Percentiles rank a stretch among this genome's conserved stretches.
These are phyloP conservation scores for Eucera pruinosa DNA, from an alignment of 2,888 invertebrate species.

Conservation along the genomic window DNA sequence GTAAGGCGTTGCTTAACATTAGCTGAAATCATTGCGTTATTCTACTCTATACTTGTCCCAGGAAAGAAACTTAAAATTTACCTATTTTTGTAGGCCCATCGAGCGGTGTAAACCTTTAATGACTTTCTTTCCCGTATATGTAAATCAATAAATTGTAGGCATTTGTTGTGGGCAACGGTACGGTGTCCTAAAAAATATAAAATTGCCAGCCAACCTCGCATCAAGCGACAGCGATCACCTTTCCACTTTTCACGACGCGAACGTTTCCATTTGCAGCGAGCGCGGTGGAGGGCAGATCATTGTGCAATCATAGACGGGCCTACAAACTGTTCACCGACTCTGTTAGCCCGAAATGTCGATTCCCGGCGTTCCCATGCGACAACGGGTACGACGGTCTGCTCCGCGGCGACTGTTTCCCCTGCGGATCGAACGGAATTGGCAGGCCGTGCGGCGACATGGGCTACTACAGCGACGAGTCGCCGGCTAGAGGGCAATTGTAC, in stretches of 20 bases:
- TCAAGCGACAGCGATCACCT: neutral
- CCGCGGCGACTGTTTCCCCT: conserved; percentile 91
- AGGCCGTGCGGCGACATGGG: conserved; percentile 95
- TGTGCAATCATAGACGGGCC: conserved; percentile 96
- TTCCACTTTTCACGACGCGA: neutral
- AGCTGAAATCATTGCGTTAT: too few species aligned
- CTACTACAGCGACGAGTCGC: conserved; percentile 94
- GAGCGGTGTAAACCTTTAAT: too few species aligned
- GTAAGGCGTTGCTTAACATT: too few species aligned
- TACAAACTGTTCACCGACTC: conserved; percentile 98
- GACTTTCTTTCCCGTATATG: too few species aligned
- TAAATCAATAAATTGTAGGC: too few species aligned
- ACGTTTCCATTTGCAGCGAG: conserved; percentile 86
- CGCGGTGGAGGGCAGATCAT: conserved; percentile 92
- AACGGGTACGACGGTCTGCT: conserved; percentile 92
- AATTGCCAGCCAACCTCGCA: too few species aligned
- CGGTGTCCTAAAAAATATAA: too few species aligned
- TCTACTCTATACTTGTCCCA: too few species aligned
- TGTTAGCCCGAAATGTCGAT: conserved; percentile 95
- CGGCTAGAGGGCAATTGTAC: conserved; percentile 94
- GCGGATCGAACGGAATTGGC: conserved; percentile 85
- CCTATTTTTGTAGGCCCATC: too few species aligned
- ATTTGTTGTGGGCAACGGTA: too few species aligned
- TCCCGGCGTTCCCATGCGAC: conserved; percentile 95
- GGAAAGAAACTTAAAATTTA: too few species aligned